Evolutionary conservation across 2,888 invertebrate species (phyloP).

Genomic region (Erannis defoliaria): DNA sequence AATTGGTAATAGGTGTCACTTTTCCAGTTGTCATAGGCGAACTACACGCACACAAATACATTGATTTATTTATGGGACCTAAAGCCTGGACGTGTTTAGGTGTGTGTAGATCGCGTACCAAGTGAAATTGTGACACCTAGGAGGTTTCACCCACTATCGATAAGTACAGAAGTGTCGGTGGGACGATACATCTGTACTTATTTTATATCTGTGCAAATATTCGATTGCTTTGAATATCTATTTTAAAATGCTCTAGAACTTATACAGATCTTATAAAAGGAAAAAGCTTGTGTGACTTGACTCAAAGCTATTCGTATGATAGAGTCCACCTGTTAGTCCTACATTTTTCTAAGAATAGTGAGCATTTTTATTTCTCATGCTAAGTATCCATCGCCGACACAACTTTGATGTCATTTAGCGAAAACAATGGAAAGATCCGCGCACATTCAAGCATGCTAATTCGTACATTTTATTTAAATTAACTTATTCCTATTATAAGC

Average conservation of each 20-base stretch:
- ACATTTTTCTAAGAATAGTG: conserved; percentile 71
- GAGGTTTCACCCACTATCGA: no score
- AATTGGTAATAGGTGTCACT: no score
- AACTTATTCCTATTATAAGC: conserved; percentile 81
- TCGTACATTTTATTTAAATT: conserved; percentile 80
- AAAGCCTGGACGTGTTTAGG: no score
- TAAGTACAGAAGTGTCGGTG: no score
- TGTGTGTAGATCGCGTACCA: no score
- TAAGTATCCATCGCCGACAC: conserved; percentile 76
- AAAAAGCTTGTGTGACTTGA: conserved; percentile 33
- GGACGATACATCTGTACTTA: no score
- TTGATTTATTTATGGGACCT: no score
- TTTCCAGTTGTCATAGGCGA: no score
- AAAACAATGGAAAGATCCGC: conserved; percentile 83
- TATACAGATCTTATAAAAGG: conserved; percentile 9
- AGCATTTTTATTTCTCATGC: conserved; percentile 78
- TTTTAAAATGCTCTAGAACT: conserved; percentile 9
- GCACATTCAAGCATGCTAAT: conserved; percentile 76
- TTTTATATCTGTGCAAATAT: no score
- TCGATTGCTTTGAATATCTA: conserved; percentile 35
- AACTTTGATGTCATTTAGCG: conserved; percentile 86
- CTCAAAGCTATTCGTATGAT: conserved; percentile 33
- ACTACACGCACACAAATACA: no score
- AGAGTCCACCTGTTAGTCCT: conserved; percentile 59
- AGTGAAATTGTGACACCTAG: no score